Evolutionary conservation across 1,140 invertebrate species (phyloP), one percentile per base, ranked within the genome.

Genomic region (Papilio machaon): DNA sequence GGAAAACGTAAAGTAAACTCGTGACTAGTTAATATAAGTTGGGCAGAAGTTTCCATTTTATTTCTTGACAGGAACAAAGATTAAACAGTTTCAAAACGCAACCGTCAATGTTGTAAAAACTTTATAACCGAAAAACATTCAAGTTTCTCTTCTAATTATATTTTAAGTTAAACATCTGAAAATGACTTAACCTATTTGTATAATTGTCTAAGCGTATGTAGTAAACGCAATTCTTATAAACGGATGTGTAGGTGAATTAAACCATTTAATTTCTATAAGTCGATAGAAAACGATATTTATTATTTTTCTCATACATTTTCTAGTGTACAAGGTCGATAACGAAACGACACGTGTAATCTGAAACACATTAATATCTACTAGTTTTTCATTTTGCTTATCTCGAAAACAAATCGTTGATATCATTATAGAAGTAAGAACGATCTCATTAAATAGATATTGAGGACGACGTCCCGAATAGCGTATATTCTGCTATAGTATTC

Each of bases 81-180:
- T 23, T 23, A 23, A 7, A 64, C 58, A 64, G 58, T 64, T 64
- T 8, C 6, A 64, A 54, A 54, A 3, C 2, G 23, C 19, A 30
- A 52, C 49, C 19, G 58, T 19, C 8, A 64, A 64, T 35, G 15
- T 67, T 15, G 54, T 58, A 35, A 67, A 67, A 35, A 35, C 64
- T 2, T 30, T 30, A 67, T 67, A 2, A 67, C 60, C 19, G 30
- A 64, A 64, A 67, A 67, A 67, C 64, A 15, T 6, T 23, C 58
- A 35, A 67, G 64, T 67, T 67, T 67, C 64, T 35, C 23, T 35
- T 67, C 23, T 15, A 67, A 67, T 67, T 35, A 11, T 23, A 67
- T 38, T 67, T 64, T 64, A 64, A 64, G 23, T 64, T 64, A 64
- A 82, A 73, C 35, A 64, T 82, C 74, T 79, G 80, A 79, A 79